Evolutionary conservation across 2,113 vertebrate species (phyloP), one percentile per base, ranked within the genome.

Genomic region (Neomonachus schauinslandi): DNA sequence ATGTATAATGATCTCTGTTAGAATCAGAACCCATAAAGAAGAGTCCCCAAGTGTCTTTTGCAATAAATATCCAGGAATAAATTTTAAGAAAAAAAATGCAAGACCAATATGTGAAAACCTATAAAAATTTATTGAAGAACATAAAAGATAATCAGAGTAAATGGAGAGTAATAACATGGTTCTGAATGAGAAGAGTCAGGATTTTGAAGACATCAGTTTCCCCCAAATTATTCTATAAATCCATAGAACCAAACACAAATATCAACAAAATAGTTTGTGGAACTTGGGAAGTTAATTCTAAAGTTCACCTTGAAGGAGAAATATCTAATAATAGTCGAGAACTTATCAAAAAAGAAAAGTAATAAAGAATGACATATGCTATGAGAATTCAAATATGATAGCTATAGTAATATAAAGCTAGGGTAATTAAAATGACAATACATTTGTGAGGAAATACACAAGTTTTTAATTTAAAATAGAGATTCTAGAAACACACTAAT

Each of bases 61-160:
- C 13, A 86, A 46, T 91, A 93, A 92, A 89, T 63, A 82, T 24
- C 10, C 14, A 65, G 49, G 26, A 92, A 92, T 96, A 89, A 83
- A 94, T 97, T 94, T 91, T 87, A 84, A 88, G 77, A 87, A 92
- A 83, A 91, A 84, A 33, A 39, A 49, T 59, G 12, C 3, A 82
- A 79, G n/a, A 86, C 57, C 59, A 96, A 55, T 95, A 97, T 91
- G 42, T 88, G 13, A 28, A 24, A 96, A 72, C 9, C 36, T 96
- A 91, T 97, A 96, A 98, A 98, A 94, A 39, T 92, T 82, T 97
- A 94, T 49, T 92, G 67, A 53, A 94, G 63, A 46, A 65, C n/a
- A 89, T 98, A 88, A 97, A 97, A 84, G 42, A 85, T 81, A 81
- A 96, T 42, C 22, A 7, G 57, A 98, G 85, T 91, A 95, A 94